Conservation (phyloP, 2,797 vertebrate species). For the Morelia viridis region DNA sequence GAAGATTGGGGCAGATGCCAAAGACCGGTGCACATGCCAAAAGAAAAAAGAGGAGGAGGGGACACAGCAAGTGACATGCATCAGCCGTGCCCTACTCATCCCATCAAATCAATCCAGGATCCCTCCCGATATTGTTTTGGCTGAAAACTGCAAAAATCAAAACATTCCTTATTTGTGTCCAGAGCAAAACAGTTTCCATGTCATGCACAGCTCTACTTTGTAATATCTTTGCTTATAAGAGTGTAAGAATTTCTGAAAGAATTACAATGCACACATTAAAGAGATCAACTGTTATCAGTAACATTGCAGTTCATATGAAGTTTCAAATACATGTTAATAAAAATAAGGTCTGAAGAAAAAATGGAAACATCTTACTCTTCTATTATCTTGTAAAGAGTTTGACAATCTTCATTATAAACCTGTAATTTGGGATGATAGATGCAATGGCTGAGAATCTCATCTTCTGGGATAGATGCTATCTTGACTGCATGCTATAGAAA, state of each 20-base stretch:
- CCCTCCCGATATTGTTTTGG: not conserved
- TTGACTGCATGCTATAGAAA: slow-evolving; percentile 63
- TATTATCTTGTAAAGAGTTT: slow-evolving; percentile 76
- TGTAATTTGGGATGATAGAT: slow-evolving; percentile 81
- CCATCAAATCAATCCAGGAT: not conserved
- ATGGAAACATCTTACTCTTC: slow-evolving; percentile 76
- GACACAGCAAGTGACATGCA: not conserved
- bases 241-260: not conserved
- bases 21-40: not conserved
- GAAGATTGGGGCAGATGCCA: not conserved
- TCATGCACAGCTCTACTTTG: not conserved
- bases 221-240: not conserved
- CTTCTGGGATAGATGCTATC: slow-evolving; percentile 68
- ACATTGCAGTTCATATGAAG: not conserved
- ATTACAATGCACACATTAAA: not conserved
- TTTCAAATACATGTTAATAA: not conserved
- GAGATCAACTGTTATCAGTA: not conserved
- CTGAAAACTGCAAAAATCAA: not conserved
- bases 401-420: slow-evolving; percentile 85
- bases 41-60: not conserved
- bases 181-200: not conserved
- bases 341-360: not conserved
- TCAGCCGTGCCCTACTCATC: not conserved
- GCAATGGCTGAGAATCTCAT: slow-evolving; percentile 80
- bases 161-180: not conserved